Conservation (phyloP, 2,113 vertebrate species). For the Gopherus flavomarginatus region DNA sequence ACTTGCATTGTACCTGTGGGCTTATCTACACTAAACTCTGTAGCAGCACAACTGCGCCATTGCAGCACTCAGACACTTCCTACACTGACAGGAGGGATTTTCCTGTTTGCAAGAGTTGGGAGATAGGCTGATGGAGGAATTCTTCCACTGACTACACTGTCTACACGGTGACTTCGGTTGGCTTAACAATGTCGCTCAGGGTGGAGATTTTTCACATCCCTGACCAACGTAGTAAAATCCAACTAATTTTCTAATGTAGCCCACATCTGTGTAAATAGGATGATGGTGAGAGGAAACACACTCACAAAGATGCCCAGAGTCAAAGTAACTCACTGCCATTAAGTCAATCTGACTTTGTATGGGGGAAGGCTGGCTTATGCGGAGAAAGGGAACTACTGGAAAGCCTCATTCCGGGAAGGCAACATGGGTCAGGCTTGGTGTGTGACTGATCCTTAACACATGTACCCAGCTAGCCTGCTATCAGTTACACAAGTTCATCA, state of each 20-base stretch:
- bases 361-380: background rate
- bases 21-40: background rate
- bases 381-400: background rate
- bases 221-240: background rate
- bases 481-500: background rate
- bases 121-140: background rate
- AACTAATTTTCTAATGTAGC: background rate
- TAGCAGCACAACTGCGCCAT: background rate
- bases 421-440: background rate
- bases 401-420: background rate
- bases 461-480: background rate
- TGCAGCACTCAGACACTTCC: background rate
- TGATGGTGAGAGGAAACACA: background rate
- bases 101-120: background rate
- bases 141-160: background rate
- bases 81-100: too few relatives aligned
- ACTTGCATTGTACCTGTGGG: conserved; percentile 33
- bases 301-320: background rate
- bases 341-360: background rate
- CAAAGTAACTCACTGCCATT: background rate
- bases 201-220: background rate
- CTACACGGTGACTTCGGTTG: background rate
- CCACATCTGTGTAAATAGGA: conserved; percentile 36
- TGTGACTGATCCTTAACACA: conserved; percentile 6
- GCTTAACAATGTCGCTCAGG: background rate